Base-by-base conservation (phyloP, 2,113 vertebrate species). In the Callipepla californica region DNA sequence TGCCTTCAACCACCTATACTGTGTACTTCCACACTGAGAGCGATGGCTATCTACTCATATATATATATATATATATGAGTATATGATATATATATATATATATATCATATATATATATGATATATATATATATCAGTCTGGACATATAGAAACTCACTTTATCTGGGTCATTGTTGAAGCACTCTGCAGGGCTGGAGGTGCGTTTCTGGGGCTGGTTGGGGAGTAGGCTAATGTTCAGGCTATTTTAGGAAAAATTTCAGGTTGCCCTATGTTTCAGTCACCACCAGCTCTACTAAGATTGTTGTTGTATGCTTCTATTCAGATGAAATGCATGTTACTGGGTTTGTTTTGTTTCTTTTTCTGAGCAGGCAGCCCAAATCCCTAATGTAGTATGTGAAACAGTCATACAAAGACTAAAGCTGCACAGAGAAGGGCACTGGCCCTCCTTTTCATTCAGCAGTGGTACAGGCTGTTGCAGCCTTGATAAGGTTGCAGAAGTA, bases 221-320 rank as follows among this genome's bases (percentile, higher is more conserved):
- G 58, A 40, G 25, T 20, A 80, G 8, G 16, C 19, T 75, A 51
- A 7, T 36, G 6, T 6, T 78, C 65, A 47, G 42, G 58, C 12
- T n/a, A 38, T 7, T 15, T 59, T 8, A 15, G 0, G 2, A 7
- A 73, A 44, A 3, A 32, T 55, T 57, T n/a, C n/a, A 65, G 20
- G 13, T 18, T 38, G 25, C 4, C 10, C 28, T 55, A 9, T 0
- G 0, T 72, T 84, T 63, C 51, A 45, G 22, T n/a, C 51, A 72
- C 25, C 9, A 26, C 7, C 5, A 18, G 1, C 45, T 53, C 50
- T 55, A 38, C 21, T 50, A 3, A 0, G 0, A 42, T 5, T 62
- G 50, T 50, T 51, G 11, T 30, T 3, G 3, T 19, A 11, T 17
- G 5, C 63, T 69, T 76, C 53, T 36, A 73, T 4, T 9, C 72